Conservation (phyloP, 2,113 vertebrate species). For the Planiliza haematocheilus region DNA sequence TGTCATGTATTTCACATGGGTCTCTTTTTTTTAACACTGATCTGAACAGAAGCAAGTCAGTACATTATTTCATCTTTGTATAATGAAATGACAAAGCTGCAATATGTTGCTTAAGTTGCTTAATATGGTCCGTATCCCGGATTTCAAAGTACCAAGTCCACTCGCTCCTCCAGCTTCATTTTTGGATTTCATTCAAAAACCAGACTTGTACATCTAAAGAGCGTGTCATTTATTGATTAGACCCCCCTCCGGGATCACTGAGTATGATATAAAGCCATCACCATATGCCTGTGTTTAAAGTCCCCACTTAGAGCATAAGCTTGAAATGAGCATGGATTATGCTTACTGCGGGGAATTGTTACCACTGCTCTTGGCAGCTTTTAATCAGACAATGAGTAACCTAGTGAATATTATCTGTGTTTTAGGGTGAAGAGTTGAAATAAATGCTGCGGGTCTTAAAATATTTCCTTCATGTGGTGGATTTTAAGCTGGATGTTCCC, state of each 20-base stretch:
- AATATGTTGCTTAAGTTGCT: conserved; percentile 24
- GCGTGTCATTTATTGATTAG: conserved; percentile 67
- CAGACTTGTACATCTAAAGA: conserved; percentile 53
- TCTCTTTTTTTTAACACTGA: conserved; percentile 22
- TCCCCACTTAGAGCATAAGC: conserved; percentile 68
- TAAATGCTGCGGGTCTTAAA: conserved; percentile 53
- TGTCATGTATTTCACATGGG: conserved; percentile 8
- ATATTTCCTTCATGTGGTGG: conserved; percentile 55
- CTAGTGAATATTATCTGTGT: conserved; percentile 48
- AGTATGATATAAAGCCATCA: conserved; percentile 70
- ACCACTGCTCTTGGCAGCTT: conserved; percentile 53
- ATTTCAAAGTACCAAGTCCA: conserved; percentile 9
- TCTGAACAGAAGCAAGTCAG: neutral
- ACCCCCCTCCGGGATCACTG: conserved; percentile 62
- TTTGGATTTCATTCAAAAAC: conserved; percentile 31
- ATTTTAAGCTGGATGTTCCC: conserved; percentile 52
- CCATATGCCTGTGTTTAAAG: conserved; percentile 79
- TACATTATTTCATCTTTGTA: conserved; percentile 28
- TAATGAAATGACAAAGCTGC: conserved; percentile 32
- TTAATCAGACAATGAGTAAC: conserved; percentile 61
- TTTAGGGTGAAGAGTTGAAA: conserved; percentile 49
- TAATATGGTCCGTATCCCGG: conserved; percentile 22
- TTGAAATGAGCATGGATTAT: conserved; percentile 78
- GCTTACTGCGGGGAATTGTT: conserved; percentile 60
- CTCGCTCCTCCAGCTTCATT: conserved; percentile 11